A percentile compares a stretch with the other conserved stretches of the same genome.
Evolutionary conservation across 2,113 vertebrate genomes (phyloP).

Genomic region (Nipponia nippon): DNA sequence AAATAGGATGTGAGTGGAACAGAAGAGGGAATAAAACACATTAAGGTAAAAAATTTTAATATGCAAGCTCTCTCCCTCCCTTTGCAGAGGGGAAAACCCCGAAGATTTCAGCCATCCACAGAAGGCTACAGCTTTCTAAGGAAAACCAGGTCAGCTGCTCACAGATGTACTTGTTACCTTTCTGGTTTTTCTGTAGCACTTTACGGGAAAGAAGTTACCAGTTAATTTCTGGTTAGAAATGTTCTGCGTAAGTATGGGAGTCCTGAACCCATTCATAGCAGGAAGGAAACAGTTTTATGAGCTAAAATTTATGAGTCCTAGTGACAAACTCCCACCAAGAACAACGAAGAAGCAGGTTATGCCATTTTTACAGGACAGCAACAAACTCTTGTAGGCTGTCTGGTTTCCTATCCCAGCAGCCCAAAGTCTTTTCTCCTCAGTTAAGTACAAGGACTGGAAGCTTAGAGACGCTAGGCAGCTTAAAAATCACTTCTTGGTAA

Average conservation of each 20-base stretch:
- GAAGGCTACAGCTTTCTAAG: neutral
- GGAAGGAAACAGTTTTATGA: conserved; percentile 28
- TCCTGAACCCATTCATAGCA: neutral
- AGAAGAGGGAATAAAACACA: neutral
- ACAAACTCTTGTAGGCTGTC: neutral
- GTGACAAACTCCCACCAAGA: neutral
- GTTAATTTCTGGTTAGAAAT: neutral
- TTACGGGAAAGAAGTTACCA: neutral
- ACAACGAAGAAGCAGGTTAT: neutral
- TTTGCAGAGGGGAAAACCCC: neutral
- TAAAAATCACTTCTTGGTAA: neutral
- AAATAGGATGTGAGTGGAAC: neutral
- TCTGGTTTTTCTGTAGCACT: neutral
- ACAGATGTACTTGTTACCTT: neutral
- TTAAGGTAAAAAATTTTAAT: neutral
- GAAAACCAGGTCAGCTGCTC: neutral
- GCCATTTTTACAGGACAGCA: neutral
- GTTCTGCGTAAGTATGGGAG: neutral
- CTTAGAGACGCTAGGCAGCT: neutral
- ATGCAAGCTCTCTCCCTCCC: neutral
- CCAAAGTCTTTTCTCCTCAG: neutral
- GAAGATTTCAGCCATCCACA: neutral
- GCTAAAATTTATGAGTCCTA: neutral
- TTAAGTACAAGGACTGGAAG: neutral
- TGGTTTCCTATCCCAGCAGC: neutral